Base-by-base conservation (phyloP, 2,113 vertebrate species). In the Rhinogobius similis region DNA sequence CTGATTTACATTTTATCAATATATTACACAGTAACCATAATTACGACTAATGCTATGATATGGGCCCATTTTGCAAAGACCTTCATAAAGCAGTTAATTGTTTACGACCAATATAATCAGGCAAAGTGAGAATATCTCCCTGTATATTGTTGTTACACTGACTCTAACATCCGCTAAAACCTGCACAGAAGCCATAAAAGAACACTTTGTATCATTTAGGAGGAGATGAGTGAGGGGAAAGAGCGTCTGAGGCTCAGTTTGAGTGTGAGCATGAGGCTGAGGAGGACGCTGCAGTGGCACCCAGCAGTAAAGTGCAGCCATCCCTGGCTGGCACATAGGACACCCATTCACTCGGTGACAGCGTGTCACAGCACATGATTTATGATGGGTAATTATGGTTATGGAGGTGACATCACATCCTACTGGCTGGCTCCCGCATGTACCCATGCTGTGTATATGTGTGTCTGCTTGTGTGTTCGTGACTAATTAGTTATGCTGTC, bases 401-500 rank as follows among this genome's bases (percentile, higher is more conserved):
- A 85, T 85, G 88, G 81, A 89, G 83, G 89, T 91, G 91, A 92
- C 90, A 92, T 92, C 91, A 92, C 90, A 91, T 88, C 89, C 88
- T 89, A 65, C 65, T 82, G 48, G 56, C 78, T 44, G 75, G 70
- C 83, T 88, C 74, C 76, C 43, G 69, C 77, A 81, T 82, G 86
- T 70, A 82, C 67, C 68, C 72, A 38, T 46, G 68, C 67, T 79
- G 70, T 68, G 77, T 77, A 27, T 71, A 21, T 78, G 77, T 69
- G 65, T 36, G 66, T 64, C 11, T 72, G 70, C 21, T 55, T 79
- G 78, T 79, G 83, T 81, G 82, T 83, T 85, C 43, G 78, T 72
- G 84, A 87, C 89, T 92, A 92, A 93, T 92, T 92, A 92, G 90
- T 90, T 92, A 89, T 90, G 90, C 91, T 92, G 91, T 90, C 91